Evolutionary conservation across 2,797 vertebrate species (phyloP).

Genomic region (Eurystomus glaucurus): DNA sequence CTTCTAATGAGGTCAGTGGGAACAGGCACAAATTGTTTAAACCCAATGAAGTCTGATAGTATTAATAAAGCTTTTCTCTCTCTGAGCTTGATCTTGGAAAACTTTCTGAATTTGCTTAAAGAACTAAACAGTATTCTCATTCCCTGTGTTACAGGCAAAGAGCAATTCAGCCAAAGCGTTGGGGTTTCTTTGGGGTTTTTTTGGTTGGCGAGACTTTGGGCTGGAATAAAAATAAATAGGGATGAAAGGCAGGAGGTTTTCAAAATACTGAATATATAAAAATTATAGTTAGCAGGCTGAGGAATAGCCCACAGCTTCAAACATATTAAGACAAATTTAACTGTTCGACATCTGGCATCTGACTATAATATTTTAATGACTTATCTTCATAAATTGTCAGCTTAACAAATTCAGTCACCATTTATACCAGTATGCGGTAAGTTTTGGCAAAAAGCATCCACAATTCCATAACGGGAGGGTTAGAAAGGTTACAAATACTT

Average conservation of each 20-base stretch:
- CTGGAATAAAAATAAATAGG: not conserved
- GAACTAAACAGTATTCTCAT: not conserved
- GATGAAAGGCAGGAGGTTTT: not conserved
- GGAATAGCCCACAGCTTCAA: not conserved
- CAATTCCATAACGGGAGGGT: not conserved
- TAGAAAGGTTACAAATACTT: not conserved
- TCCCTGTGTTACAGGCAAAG: not conserved
- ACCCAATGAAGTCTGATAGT: not conserved
- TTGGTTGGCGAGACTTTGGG: not conserved
- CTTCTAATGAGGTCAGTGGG: not conserved
- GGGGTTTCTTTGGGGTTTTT: not conserved
- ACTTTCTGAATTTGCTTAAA: constrained; percentile 6
- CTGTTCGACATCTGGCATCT: not conserved
- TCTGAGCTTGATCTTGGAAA: not conserved
- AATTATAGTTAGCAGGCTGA: not conserved
- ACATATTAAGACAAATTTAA: not conserved
- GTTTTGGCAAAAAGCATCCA: not conserved
- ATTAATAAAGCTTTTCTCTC: constrained; percentile 10
- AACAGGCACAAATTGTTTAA: constrained; percentile 2
- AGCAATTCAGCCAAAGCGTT: not conserved
- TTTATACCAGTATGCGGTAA: not conserved
- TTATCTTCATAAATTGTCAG: not conserved
- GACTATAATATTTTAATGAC: not conserved
- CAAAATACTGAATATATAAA: not conserved
- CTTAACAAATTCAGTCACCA: not conserved